These are phyloP conservation scores for Chauna torquata DNA, from an alignment of 2,113 vertebrate species.

Conservation along the genomic window DNA sequence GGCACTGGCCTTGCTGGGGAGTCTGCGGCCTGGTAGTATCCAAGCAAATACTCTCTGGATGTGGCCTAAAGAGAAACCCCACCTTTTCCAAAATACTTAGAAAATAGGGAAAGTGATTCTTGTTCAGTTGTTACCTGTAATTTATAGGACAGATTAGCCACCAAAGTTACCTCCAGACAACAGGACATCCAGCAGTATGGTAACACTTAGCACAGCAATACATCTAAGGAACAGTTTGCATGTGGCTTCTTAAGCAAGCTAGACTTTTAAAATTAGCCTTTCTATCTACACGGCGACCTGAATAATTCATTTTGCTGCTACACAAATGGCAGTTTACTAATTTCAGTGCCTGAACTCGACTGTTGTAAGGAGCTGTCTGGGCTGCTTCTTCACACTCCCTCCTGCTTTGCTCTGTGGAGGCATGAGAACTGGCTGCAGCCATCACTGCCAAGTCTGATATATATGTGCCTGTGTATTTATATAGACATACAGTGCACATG, in stretches of 20 bases:
- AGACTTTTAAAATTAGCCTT: conserved; percentile 44
- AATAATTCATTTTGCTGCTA: conserved; percentile 49
- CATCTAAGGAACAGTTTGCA: neutral
- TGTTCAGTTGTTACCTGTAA: neutral
- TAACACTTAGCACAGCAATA: neutral
- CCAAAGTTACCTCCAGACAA: neutral
- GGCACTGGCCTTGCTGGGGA: neutral
- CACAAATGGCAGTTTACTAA: conserved; percentile 42
- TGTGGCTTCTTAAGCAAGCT: neutral
- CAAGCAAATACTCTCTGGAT: neutral
- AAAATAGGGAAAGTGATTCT: neutral
- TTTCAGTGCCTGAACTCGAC: conserved; percentile 32
- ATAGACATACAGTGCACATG: conserved; percentile 3
- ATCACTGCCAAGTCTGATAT: neutral
- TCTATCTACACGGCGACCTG: conserved; percentile 11
- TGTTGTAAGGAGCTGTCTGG: neutral
- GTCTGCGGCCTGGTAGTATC: accelerated
- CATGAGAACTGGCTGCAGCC: neutral
- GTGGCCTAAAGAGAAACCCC: neutral
- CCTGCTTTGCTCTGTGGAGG: neutral
- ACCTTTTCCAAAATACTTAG: neutral
- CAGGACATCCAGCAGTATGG: neutral
- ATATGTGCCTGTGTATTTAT: conserved; percentile 11
- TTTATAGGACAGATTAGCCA: neutral
- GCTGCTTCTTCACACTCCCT: neutral